Evolutionary conservation across 2,113 vertebrate species (phyloP).

Genomic region (Psammodynastes pulverulentus): DNA sequence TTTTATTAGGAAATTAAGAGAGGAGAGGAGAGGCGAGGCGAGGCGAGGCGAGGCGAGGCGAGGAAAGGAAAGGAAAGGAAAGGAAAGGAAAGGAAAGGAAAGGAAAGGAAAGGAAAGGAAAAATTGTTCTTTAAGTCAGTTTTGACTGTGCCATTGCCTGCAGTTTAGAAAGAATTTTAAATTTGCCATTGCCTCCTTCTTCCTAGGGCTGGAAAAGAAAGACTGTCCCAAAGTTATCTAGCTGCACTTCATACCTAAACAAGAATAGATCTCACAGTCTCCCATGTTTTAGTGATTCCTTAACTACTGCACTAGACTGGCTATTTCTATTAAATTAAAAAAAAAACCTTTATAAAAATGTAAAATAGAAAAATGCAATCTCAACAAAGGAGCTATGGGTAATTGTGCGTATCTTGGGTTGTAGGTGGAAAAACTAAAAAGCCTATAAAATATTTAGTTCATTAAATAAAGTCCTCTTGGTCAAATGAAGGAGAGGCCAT

Average conservation of each 20-base stretch:
- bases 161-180: background rate
- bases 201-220: background rate
- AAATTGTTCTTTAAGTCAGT: background rate
- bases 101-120: too few relatives aligned
- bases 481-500: background rate
- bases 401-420: background rate
- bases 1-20: too few relatives aligned
- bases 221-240: background rate
- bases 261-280: background rate
- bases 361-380: background rate
- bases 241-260: background rate
- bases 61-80: too few relatives aligned
- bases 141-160: background rate
- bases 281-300: background rate
- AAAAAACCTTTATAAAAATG: background rate
- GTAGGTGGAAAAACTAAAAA: background rate
- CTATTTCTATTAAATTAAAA: background rate
- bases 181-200: background rate
- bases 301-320: background rate
- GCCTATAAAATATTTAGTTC: background rate
- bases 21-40: too few relatives aligned
- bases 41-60: rapidly evolving
- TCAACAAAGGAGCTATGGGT: background rate
- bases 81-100: too few relatives aligned
- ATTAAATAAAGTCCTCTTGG: background rate